These are phyloP conservation scores for Entomobrya proxima DNA, from an alignment of 2,888 invertebrate species.

Conservation along the genomic window DNA sequence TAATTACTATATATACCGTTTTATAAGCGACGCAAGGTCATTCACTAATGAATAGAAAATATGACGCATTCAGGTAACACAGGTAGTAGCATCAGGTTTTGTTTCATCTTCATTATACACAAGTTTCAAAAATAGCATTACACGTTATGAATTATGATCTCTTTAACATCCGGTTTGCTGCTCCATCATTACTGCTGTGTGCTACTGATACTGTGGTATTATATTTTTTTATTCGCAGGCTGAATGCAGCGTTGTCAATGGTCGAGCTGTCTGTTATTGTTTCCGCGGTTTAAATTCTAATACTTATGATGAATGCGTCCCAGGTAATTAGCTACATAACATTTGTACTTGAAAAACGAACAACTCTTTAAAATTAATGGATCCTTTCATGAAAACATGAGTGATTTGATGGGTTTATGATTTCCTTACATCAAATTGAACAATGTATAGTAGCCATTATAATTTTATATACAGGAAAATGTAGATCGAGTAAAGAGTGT, in stretches of 20 bases:
- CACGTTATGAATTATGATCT: background rate
- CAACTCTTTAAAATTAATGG: no score
- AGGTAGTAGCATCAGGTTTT: background rate
- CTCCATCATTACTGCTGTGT: background rate
- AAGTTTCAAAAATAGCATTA: background rate
- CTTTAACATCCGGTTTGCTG: conserved; percentile 19
- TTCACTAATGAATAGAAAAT: background rate
- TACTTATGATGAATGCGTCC: conserved; percentile 65
- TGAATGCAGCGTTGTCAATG: conserved; percentile 68
- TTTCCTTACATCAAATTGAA: background rate
- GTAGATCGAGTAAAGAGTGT: conserved; percentile 64
- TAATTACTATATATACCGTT: background rate
- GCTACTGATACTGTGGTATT: no score
- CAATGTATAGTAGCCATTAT: background rate
- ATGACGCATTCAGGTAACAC: background rate
- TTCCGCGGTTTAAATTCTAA: conserved; percentile 66
- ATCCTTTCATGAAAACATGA: no score
- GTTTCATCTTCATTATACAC: background rate
- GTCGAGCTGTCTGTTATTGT: conserved; percentile 67
- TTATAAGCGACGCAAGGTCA: conserved; percentile 42
- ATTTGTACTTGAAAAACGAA: conserved; percentile 35
- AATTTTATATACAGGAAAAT: conserved; percentile 53
- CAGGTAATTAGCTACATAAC: conserved; percentile 44
- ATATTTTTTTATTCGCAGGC: conserved; percentile 50
- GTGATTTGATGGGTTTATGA: background rate